Percentiles rank a stretch among this genome's conserved stretches.
phyloP scores from a whole-genome alignment of 2,888 invertebrate species.

The Coenonympha arcania region DNA sequence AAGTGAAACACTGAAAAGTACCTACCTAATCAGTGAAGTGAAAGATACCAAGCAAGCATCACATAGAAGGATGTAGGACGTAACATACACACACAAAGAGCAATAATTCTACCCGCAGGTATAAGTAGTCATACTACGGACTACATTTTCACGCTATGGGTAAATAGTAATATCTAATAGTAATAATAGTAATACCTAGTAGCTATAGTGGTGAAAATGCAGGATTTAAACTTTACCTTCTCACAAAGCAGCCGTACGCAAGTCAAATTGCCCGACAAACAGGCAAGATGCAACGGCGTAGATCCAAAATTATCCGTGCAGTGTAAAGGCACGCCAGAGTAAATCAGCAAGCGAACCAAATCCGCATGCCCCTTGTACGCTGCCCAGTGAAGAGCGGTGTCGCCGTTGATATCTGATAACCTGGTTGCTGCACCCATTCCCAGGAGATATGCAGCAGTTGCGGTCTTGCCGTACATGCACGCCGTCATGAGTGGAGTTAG shows the following conservation, averaged over 20 bases:
- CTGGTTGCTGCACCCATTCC: conserved; percentile 92
- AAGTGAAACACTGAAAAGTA: neutral
- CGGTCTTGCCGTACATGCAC: conserved; percentile 93
- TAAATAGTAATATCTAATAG: too few relatives aligned
- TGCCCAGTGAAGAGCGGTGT: conserved; percentile 95
- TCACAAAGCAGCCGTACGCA: conserved; percentile 91
- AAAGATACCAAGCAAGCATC: too few relatives aligned
- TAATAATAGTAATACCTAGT: too few relatives aligned
- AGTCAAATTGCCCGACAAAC: conserved; percentile 88
- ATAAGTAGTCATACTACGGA: too few relatives aligned
- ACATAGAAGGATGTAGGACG: too few relatives aligned
- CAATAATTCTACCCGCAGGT: too few relatives aligned
- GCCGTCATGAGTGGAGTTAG: conserved; percentile 93
- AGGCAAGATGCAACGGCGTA: conserved; percentile 91
- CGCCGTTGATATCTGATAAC: conserved; percentile 92
- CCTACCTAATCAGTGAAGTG: too few relatives aligned
- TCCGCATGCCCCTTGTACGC: conserved; percentile 94
- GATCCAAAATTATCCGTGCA: conserved; percentile 95
- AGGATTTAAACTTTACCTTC: conserved; percentile 76
- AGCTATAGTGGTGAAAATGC: too few relatives aligned
- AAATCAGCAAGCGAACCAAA: conserved; percentile 88
- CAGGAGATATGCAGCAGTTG: conserved; percentile 90
- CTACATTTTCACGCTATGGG: too few relatives aligned
- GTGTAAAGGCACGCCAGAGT: conserved; percentile 91
- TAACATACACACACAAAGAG: too few relatives aligned